A percentile compares a stretch with the other conserved stretches of the same genome.
Conservation (phyloP, 2,113 vertebrate species). For the Hystrix cristata region DNA sequence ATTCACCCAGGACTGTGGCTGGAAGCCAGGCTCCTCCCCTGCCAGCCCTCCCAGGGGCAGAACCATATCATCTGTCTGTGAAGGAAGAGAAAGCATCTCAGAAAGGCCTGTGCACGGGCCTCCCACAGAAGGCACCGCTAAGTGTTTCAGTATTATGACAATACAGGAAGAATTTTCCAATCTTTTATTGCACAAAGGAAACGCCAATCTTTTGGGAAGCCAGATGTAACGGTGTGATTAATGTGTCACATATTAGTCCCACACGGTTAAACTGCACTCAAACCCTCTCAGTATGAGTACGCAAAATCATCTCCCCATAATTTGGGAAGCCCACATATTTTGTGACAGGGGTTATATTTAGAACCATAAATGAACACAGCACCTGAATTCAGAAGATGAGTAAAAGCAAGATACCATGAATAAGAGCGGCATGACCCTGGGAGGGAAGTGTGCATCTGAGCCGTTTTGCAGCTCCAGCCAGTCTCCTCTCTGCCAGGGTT, state of each 20-base stretch:
- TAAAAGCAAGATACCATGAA: not conserved
- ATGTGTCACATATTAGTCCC: not conserved
- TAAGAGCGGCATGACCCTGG: not conserved
- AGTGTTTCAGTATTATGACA: not conserved
- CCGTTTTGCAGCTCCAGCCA: not conserved
- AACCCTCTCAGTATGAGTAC: accelerated
- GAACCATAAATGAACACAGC: not conserved
- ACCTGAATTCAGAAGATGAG: not conserved
- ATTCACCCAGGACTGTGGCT: not conserved
- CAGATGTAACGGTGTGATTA: not conserved
- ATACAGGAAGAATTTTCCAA: not conserved
- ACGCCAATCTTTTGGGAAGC: not conserved
- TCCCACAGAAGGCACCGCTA: accelerated
- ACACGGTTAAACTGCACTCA: not conserved
- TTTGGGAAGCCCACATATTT: not conserved
- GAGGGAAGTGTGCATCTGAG: not conserved
- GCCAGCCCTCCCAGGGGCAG: not conserved
- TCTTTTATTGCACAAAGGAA: not conserved
- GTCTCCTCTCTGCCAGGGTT: not conserved
- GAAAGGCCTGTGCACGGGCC: not conserved
- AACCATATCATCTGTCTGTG: not conserved
- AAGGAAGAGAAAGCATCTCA: not conserved
- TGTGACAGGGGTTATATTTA: not conserved
- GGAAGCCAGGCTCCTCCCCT: not conserved
- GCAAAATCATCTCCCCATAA: not conserved